Conservation (phyloP, 2,113 vertebrate genomes). For the Parus major region DNA sequence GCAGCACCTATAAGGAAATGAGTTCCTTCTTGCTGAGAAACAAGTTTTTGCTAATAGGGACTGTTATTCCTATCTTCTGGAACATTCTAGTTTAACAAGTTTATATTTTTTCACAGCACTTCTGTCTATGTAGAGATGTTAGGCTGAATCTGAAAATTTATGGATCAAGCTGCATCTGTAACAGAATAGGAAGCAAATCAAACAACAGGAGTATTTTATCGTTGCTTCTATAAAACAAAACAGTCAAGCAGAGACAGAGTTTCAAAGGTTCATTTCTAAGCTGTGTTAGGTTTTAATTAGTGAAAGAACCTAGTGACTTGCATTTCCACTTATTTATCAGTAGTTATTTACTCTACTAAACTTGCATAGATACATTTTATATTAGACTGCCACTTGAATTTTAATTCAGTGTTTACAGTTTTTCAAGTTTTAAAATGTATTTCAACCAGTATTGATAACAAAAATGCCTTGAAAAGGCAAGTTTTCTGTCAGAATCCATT, state of each 20-base stretch:
- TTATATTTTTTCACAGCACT: background rate
- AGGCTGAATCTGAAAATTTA: background rate
- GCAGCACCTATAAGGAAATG: conserved; percentile 45
- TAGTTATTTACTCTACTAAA: background rate
- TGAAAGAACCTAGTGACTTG: background rate
- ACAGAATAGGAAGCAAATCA: background rate
- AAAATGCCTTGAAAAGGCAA: background rate
- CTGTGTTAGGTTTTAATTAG: background rate
- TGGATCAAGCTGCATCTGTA: background rate
- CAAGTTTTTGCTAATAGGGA: background rate
- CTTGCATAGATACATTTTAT: background rate
- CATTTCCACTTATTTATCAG: background rate
- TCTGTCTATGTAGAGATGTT: background rate
- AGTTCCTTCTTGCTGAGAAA: conserved; percentile 9
- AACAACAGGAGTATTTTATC: background rate
- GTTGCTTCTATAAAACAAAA: background rate
- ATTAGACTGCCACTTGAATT: background rate
- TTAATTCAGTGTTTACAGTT: background rate
- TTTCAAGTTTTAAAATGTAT: background rate
- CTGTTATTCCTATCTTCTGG: background rate
- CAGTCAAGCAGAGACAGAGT: background rate
- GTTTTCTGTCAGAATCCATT: background rate
- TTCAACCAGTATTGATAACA: background rate
- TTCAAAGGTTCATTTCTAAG: background rate
- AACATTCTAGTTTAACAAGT: background rate